Evolutionary conservation across 2,113 vertebrate species (phyloP).

Genomic region (Crotalus tigris): DNA sequence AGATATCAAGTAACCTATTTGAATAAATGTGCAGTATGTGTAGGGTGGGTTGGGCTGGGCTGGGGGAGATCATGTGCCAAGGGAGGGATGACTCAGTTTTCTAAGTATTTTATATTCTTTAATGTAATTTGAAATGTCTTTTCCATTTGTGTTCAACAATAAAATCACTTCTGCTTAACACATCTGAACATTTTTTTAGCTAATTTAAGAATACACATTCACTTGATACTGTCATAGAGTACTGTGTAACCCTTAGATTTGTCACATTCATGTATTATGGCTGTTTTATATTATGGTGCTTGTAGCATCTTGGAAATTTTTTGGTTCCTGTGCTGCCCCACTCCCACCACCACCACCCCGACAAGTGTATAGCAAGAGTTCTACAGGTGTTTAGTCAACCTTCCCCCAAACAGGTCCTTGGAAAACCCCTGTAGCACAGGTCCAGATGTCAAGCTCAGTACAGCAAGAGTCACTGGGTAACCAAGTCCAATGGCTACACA

Average conservation of each 20-base stretch:
- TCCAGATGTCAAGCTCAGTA: background rate
- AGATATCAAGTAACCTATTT: background rate
- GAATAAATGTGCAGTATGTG: slow-evolving; percentile 19
- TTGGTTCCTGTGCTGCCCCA: background rate
- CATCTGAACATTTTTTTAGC: background rate
- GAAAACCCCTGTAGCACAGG: background rate
- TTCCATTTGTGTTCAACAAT: slow-evolving; percentile 33
- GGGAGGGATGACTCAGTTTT: slow-evolving; percentile 19
- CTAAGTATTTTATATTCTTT: slow-evolving; percentile 30
- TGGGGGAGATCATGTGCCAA: slow-evolving; percentile 18
- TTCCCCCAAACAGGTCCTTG: background rate
- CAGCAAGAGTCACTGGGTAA: background rate
- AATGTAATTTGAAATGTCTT: slow-evolving; percentile 19
- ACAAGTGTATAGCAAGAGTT: background rate
- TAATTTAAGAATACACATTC: background rate
- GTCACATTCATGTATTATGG: background rate
- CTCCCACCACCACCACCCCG: too few relatives aligned
- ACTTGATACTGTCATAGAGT: background rate
- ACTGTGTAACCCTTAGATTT: background rate
- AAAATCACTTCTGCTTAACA: slow-evolving; percentile 28
- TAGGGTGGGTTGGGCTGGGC: background rate
- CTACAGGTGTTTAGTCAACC: background rate
- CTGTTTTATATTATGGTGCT: background rate
- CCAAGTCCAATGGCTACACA: background rate
- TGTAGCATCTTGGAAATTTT: background rate